These are phyloP conservation scores for Xestia sexstrigata DNA, from an alignment of 2,888 invertebrate species.

Conservation along the genomic window DNA sequence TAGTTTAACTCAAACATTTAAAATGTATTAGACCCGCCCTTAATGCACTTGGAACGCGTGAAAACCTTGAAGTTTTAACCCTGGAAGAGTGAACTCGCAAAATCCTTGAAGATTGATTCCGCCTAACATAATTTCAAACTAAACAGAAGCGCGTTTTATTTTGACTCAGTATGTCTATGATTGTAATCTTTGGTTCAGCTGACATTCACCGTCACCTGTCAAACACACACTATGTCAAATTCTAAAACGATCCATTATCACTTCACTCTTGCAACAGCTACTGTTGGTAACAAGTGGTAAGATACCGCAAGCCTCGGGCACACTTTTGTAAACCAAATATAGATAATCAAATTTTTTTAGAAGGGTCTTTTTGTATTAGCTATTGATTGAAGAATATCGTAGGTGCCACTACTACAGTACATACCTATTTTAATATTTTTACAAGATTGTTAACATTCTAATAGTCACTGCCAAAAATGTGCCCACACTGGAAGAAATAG, in stretches of 20 bases:
- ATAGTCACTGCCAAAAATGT: not conserved
- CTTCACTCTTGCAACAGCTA: slow-evolving; percentile 33
- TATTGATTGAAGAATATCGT: not conserved
- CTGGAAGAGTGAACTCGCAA: not conserved
- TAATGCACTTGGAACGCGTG: not conserved
- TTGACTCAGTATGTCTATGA: not conserved
- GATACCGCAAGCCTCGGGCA: slow-evolving; percentile 29
- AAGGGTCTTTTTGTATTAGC: not conserved
- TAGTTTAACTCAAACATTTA: not conserved
- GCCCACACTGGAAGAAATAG: too few species aligned
- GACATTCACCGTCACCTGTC: slow-evolving; percentile 29
- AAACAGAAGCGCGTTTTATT: not conserved
- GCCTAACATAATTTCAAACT: too few species aligned
- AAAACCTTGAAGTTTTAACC: not conserved
- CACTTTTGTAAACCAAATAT: slow-evolving; percentile 19
- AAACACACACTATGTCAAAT: slow-evolving; percentile 18
- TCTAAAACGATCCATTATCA: slow-evolving; percentile 43
- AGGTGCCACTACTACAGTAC: not conserved
- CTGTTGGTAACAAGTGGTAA: slow-evolving; percentile 31
- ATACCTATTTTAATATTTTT: not conserved
- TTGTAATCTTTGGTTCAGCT: not conserved
- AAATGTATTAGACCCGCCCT: not conserved
- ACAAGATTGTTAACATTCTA: not conserved
- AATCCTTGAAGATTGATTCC: too few species aligned
- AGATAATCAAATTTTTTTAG: slow-evolving; percentile 10